phyloP scores from a whole-genome alignment of 2,797 vertebrate species.

The Capromys pilorides region DNA sequence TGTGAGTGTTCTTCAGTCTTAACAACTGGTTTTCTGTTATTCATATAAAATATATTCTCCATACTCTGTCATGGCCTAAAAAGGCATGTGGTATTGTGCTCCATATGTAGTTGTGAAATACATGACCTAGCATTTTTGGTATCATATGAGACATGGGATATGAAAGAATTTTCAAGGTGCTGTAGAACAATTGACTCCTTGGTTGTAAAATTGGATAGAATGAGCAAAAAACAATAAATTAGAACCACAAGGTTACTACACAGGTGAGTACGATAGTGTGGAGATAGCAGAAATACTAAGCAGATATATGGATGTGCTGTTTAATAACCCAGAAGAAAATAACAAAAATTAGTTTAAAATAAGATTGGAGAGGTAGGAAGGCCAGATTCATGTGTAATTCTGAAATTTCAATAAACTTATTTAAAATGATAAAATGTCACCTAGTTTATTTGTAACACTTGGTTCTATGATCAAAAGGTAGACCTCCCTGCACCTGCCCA shows the following conservation, averaged over 20 bases:
- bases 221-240: slow-evolving; percentile 22
- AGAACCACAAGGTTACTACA: slow-evolving; percentile 5
- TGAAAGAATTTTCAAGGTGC: slow-evolving; percentile 48
- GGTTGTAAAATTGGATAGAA: slow-evolving; percentile 34
- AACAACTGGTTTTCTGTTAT: slow-evolving; percentile 36
- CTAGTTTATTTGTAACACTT: slow-evolving; percentile 26
- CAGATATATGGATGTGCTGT: not conserved
- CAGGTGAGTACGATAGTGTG: not conserved
- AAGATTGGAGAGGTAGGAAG: slow-evolving; percentile 18
- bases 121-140: not conserved
- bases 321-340: slow-evolving; percentile 57
- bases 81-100: not conserved
- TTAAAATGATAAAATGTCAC: slow-evolving; percentile 46
- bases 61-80: slow-evolving; percentile 3
- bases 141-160: not conserved
- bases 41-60: not conserved
- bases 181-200: slow-evolving; percentile 37
- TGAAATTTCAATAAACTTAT: slow-evolving; percentile 35
- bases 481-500: too few species aligned
- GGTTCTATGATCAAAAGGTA: slow-evolving; percentile 51
- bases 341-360: slow-evolving; percentile 43
- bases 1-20: slow-evolving; percentile 33
- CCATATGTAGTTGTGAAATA: slow-evolving; percentile 38
- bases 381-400: not conserved
- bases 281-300: not conserved